A percentile compares a stretch with the other conserved stretches of the same genome.
These are phyloP conservation scores for Petrocephalus microphthalmus DNA, from an alignment of 2,113 vertebrate species.

Conservation along the genomic window DNA sequence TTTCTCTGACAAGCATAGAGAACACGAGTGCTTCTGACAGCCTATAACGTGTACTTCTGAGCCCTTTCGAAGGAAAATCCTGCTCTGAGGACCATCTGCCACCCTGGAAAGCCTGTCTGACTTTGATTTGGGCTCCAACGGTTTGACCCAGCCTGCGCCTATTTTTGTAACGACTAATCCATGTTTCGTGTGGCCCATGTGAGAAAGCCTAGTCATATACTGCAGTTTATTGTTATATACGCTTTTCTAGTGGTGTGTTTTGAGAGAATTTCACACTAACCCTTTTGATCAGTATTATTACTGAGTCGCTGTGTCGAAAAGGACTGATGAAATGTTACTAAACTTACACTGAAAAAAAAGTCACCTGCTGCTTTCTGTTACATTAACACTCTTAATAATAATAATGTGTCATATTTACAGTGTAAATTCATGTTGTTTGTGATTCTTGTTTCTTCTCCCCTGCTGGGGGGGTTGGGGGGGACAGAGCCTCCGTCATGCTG, in stretches of 20 bases:
- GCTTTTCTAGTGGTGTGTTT: neutral
- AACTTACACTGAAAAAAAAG: neutral
- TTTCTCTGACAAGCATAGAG: neutral
- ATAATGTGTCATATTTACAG: neutral
- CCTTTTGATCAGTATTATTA: neutral
- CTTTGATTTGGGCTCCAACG: neutral
- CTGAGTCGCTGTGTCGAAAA: neutral
- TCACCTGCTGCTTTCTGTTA: neutral
- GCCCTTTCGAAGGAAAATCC: neutral
- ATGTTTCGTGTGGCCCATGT: neutral
- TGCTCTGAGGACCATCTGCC: neutral
- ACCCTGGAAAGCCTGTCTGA: neutral
- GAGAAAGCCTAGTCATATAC: neutral
- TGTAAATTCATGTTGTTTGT: neutral
- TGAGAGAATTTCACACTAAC: constrained; percentile 3
- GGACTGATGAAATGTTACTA: neutral
- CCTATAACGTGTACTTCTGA: too few relatives aligned
- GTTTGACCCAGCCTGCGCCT: neutral
- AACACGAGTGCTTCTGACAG: neutral
- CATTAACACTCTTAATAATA: neutral
- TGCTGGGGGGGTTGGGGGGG: neutral
- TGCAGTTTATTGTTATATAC: neutral
- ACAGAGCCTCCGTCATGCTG: neutral
- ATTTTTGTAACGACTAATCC: neutral
- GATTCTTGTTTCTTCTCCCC: neutral